Evolutionary conservation across 2,113 vertebrate genomes (phyloP), one percentile per base, ranked within the genome.

Genomic region (Mugil cephalus): DNA sequence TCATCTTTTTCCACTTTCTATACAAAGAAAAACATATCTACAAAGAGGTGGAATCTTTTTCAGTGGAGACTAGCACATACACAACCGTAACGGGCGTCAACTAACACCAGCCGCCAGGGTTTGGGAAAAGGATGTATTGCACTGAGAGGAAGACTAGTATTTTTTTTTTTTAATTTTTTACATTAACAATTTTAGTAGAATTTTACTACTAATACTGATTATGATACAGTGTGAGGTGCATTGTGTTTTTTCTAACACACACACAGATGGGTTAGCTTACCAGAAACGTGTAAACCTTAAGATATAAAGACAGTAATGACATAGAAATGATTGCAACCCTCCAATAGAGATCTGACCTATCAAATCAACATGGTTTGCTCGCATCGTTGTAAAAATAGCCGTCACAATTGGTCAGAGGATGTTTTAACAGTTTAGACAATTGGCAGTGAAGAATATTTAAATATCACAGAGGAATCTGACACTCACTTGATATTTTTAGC

Each of bases 131-230:
- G 21, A 63, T 85, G 48, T 88, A 88, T 87, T 91, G 83, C 79
- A 91, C 84, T 51, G 48, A 83, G 64, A 86, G 80, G 74, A 87
- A 89, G 85, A 91, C 83, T 76, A 61, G 15, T 70, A 67, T 77
- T 75, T 21, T 64, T 80, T n/a, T n/a, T n/a, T n/a, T n/a, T n/a
- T n/a, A n/a, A n/a, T n/a, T n/a, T n/a, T 84, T 79, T 19, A 81
- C 35, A 68, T 47, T 30, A 35, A 67, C 9, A 2, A 67, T 46
- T 74, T 80, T 76, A 78, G 67, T 72, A 87, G 77, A 24, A 54
- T 80, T 78, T 79, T 43, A 59, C 48, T 56, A 68, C 63, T 45
- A 81, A 77, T 76, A 77, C 67, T 78, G 73, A 85, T 74, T 69
- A 86, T 79, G 54, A 73, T 75, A 83, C 72, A 83, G 52, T 64